phyloP scores from a whole-genome alignment of 2,113 vertebrate species.

The Spermophilus dauricus region DNA sequence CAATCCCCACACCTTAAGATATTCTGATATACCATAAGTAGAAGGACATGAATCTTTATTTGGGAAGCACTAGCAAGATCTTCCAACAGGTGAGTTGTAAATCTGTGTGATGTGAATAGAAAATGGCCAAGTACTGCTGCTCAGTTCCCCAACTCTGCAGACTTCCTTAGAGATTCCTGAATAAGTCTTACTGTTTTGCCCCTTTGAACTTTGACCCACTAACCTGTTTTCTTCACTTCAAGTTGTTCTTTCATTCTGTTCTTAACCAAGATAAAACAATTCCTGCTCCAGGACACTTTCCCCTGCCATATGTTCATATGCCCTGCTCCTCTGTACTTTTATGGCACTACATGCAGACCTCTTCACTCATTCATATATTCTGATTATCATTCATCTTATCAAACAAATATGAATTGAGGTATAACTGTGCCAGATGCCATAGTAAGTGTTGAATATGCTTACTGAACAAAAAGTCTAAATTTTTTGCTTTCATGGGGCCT shows the following conservation, averaged over 20 bases:
- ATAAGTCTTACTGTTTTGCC: not conserved
- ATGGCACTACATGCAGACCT: not conserved
- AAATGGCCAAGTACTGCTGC: not conserved
- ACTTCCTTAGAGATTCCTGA: not conserved
- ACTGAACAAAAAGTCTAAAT: not conserved
- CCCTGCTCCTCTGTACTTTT: not conserved
- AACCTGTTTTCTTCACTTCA: not conserved
- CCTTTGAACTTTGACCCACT: not conserved
- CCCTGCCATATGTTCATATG: not conserved
- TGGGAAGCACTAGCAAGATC: not conserved
- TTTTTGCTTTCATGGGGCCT: not conserved
- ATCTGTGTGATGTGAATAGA: not conserved
- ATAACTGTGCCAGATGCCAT: not conserved
- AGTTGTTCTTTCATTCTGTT: not conserved
- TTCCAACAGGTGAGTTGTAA: not conserved
- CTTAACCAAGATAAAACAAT: not conserved
- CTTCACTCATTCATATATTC: not conserved
- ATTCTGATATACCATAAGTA: not conserved
- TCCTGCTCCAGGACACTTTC: not conserved
- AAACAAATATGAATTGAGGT: not conserved
- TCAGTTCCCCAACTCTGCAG: not conserved
- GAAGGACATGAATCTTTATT: not conserved
- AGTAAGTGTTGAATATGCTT: not conserved
- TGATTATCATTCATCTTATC: not conserved
- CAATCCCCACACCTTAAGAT: not conserved